Conservation (phyloP, 1,140 invertebrate genomes). For the Neodiprion lecontei region DNA sequence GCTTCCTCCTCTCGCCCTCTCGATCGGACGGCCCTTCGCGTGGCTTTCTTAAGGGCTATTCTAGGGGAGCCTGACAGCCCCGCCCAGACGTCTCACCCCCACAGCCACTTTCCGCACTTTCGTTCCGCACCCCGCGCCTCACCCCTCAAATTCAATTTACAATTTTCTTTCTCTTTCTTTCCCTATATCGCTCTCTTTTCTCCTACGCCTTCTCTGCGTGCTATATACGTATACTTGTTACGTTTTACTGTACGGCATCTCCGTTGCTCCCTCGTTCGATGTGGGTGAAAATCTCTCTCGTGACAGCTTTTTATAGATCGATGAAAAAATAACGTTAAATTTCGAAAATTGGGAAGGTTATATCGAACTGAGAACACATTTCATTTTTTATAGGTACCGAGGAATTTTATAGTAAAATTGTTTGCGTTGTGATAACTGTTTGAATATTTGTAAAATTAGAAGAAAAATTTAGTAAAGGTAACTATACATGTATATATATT, state of each 20-base stretch:
- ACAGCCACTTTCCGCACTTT: conserved; percentile 37
- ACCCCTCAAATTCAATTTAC: conserved; percentile 11
- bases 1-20: conserved; percentile 32
- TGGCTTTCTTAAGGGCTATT: conserved; percentile 45
- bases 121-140: background rate
- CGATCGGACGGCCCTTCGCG: conserved; percentile 28
- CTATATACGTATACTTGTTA: conserved; percentile 33
- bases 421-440: background rate
- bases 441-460: background rate
- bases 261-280: background rate
- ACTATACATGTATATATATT: too few species aligned
- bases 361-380: background rate
- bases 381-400: background rate
- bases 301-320: too few species aligned
- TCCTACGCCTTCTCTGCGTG: conserved; percentile 25
- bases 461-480: too few species aligned
- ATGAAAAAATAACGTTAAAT: background rate
- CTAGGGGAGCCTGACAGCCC: conserved; percentile 44
- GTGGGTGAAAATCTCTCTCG: background rate
- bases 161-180: conserved; percentile 12
- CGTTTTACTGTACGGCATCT: background rate
- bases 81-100: conserved; percentile 43
- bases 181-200: conserved; percentile 28
- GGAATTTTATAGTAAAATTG: background rate
- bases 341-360: background rate